Percentiles rank a stretch among this genome's conserved stretches.
Conservation (phyloP, 2,888 invertebrate species). For the Lepeophtheirus nordmannii region DNA sequence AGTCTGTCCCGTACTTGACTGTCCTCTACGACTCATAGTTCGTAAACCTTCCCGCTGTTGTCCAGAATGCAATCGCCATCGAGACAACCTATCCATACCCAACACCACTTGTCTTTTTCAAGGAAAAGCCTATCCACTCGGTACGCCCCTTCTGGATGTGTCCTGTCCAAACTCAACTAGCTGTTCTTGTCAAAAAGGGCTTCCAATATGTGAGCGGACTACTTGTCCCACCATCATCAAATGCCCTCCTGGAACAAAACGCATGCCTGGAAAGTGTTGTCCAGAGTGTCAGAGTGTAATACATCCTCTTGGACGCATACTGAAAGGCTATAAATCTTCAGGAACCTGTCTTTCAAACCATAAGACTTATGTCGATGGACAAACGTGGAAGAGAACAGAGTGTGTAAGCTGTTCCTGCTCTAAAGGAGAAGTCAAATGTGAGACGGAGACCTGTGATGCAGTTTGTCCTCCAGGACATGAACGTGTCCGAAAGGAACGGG, state of each 20-base stretch:
- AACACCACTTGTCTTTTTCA: too few relatives aligned
- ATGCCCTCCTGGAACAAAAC: conserved; percentile 8
- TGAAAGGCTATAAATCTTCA: too few relatives aligned
- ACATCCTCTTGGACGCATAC: too few relatives aligned
- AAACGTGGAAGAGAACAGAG: conserved; percentile 19
- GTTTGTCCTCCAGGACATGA: conserved; percentile 59
- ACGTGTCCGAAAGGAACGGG: conserved; percentile 39
- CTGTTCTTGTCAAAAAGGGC: too few relatives aligned
- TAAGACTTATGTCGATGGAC: not conserved
- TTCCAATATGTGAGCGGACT: too few relatives aligned
- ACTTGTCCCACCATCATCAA: too few relatives aligned
- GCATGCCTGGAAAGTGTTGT: conserved; percentile 30
- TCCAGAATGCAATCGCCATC: conserved; percentile 30
- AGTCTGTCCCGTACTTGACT: conserved; percentile 57
- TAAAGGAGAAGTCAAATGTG: conserved; percentile 30
- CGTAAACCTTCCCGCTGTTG: conserved; percentile 32
- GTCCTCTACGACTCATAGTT: too few relatives aligned
- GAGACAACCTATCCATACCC: not conserved
- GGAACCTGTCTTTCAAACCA: too few relatives aligned
- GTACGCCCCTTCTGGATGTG: too few relatives aligned
- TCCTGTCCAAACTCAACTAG: too few relatives aligned
- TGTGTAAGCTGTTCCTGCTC: conserved; percentile 32
- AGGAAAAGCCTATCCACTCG: too few relatives aligned
- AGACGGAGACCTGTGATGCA: conserved; percentile 28
- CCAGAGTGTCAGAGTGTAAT: conserved; percentile 28